Evolutionary conservation across 2,113 vertebrate species (phyloP).

Genomic region (Stegostoma tigrinum): DNA sequence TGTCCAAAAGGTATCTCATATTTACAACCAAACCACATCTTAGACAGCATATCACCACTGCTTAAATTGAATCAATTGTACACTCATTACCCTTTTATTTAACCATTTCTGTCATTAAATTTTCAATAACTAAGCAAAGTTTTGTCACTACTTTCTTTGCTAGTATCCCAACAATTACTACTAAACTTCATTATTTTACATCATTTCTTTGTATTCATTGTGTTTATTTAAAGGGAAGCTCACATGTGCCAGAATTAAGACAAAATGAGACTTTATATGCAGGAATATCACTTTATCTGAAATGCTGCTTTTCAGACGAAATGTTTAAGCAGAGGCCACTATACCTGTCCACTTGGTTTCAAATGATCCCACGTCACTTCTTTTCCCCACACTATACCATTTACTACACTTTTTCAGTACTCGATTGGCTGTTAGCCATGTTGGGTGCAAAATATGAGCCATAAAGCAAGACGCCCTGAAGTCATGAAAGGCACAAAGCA

Average conservation of each 20-base stretch:
- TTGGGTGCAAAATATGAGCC: not conserved
- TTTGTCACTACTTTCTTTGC: not conserved
- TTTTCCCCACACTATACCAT: not conserved
- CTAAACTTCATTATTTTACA: not conserved
- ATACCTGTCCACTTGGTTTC: not conserved
- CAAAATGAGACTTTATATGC: not conserved
- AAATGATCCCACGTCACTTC: not conserved
- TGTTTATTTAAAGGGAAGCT: not conserved
- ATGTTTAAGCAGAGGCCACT: not conserved
- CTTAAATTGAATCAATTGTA: not conserved
- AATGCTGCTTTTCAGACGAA: not conserved
- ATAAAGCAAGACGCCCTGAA: not conserved
- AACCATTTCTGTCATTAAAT: not conserved
- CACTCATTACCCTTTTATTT: not conserved
- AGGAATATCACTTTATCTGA: not conserved
- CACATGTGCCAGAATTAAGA: not conserved
- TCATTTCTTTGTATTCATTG: not conserved
- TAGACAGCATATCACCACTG: not conserved
- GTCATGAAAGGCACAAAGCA: not conserved
- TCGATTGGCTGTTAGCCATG: not conserved
- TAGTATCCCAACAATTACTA: not conserved
- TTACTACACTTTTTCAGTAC: not conserved
- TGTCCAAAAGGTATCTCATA: not conserved
- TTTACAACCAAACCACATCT: not conserved
- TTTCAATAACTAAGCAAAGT: not conserved